Evolutionary conservation across 92 coral and sea anemone genomes (phyloP).

Genomic region (Desmophyllum pertusum): DNA sequence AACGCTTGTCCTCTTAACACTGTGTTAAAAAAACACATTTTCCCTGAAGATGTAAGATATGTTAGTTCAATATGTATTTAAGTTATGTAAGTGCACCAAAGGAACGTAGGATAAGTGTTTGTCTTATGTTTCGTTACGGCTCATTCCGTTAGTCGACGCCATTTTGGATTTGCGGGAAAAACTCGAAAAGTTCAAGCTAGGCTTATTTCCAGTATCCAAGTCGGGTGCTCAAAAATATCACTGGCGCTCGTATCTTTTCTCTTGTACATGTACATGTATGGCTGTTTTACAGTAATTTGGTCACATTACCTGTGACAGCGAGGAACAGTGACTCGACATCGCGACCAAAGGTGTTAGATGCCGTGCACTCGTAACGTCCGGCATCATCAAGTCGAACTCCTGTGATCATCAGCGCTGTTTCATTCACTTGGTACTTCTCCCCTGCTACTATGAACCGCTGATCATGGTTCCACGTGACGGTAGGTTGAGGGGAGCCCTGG

Average conservation of each 20-base stretch:
- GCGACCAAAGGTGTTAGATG: slow-evolving; percentile 69
- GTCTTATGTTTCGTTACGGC: too few species aligned
- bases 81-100: too few species aligned
- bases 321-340: slow-evolving; percentile 54
- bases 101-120: too few species aligned
- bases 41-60: too few species aligned
- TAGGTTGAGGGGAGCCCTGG: slow-evolving; percentile 71
- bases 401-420: slow-evolving; percentile 53
- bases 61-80: too few species aligned
- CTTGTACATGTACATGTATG: background rate
- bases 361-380: slow-evolving; percentile 72
- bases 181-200: too few species aligned
- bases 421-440: slow-evolving; percentile 40
- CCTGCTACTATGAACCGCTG: slow-evolving; percentile 52
- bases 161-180: background rate
- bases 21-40: too few species aligned
- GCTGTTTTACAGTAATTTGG: background rate
- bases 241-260: background rate
- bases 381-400: slow-evolving; percentile 54
- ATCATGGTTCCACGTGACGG: slow-evolving; percentile 69
- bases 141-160: background rate
- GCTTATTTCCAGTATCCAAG: too few species aligned
- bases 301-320: slow-evolving; percentile 65
- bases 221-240: too few species aligned
- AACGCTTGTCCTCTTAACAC: too few species aligned